Base-by-base conservation (phyloP, 2,888 invertebrate species). In the Dione vanillae region DNA sequence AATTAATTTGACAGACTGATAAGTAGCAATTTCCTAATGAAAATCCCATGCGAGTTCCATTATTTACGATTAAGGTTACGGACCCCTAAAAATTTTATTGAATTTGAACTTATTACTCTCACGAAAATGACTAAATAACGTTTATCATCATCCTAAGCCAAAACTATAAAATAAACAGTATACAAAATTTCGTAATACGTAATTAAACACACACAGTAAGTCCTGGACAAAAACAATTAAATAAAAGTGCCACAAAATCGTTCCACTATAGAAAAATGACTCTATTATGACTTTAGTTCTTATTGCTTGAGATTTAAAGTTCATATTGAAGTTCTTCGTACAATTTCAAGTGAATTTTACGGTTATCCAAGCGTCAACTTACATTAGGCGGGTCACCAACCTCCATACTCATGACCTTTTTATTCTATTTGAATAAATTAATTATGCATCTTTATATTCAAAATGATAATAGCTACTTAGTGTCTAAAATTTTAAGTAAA, bases 161-260 rank as follows among this genome's bases (percentile, higher is more conserved):
- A 41, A 41, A 49, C 61, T 49, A 16, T 45, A 67, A 72, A 70
- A 67, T 67, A 72, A 81, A 82, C 83, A 77, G 74, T 20, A 78
- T 77, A 75, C 27, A 79, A 78, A 78, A 79, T 79, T 80, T 78
- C 82, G 83, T 83, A 83, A 81, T 82, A 85, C 83, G 85, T 85
- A 90, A 90, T 91, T 90, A 91, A 89, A 89, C 87, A 87, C 88
- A 90, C 89, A 86, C 88, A 88, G 80, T 65, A 82, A 37, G 37
- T 83, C 85, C 85, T 88, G 89, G 84, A 84, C 89, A 87, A 87
- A 91, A 90, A 91, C 91, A 90, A 91, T 91, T 86, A 83, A 83
- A 89, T 86, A 85, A 84, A 80, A 83, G 77, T 82, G 87, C 86
- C 74, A 79, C 79, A 80, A n/a, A 80, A 77, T 79, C 71, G 43